Base-by-base conservation (phyloP, 1,140 invertebrate genomes). In the Cotesia chilonis region DNA sequence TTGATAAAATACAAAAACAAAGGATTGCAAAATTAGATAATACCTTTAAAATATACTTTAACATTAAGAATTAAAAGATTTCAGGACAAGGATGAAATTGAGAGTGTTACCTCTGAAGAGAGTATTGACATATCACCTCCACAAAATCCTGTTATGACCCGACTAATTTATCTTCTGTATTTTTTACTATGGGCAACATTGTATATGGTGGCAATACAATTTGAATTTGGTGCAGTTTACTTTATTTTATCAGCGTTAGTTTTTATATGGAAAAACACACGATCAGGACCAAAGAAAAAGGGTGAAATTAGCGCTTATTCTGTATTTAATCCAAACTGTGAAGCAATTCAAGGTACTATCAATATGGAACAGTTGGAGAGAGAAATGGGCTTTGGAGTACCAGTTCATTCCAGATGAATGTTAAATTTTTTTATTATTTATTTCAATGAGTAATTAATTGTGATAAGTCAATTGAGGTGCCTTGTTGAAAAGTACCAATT, bases 321-420 rank as follows among this genome's bases (percentile, higher is more conserved):
- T 68, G 97, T 99, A 0, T 99, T 99, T 82, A 99, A 99, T 90
- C 92, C 93, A 74, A 92, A 97, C 79, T 99, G 95, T 88, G 90
- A 95, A 82, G 90, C 94, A 66, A 94, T 99, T 74, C 93, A 97
- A 77, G 98, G 98, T 12, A 96, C 97, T 1, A 87, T 99, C 2
- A 96, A 95, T 73, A 94, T 96, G n/a, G 96, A 98, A 83, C 95
- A 99, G 80, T 94, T 99, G 83, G 95, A 99, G 82, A 90, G 89
- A 77, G 92, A 98, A 88, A 90, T 98, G 70, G 75, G 75, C 20
- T 74, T 71, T 59, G 57, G 41, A 47, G 41, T 47, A 7, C 41
- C 41, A 6, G 10, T 47, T 47, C 41, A 47, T 47, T 47, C 41
- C 6, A 47, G 5, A 47, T 47, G 41, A 47, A 47, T 47, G 6